Conservation (phyloP, 1,140 invertebrate genomes). For the Polypedilum pembai region DNA sequence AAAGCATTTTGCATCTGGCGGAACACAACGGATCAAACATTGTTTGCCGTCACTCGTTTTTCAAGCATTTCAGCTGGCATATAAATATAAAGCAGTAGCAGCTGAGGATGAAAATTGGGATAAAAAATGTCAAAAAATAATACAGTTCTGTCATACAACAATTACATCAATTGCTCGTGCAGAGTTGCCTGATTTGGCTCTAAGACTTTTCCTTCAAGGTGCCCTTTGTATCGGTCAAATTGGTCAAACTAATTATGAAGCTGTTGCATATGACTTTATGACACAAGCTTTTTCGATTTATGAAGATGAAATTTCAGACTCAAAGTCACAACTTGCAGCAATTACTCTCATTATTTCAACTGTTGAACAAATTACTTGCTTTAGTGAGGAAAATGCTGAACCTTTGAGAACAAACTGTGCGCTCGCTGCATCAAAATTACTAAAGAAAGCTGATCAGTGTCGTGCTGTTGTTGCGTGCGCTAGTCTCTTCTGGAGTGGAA, state of each 20-base stretch:
- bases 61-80: conserved; percentile 84
- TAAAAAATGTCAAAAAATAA: conserved; percentile 96
- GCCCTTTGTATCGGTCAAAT: conserved; percentile 89
- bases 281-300: conserved; percentile 97
- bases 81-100: conserved; percentile 67
- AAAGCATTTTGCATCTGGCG: conserved; percentile 83
- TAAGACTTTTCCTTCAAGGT: conserved; percentile 90
- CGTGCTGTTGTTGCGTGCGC: conserved; percentile 84
- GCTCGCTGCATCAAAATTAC: conserved; percentile 84
- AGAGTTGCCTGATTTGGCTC: conserved; percentile 83
- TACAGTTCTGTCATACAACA: conserved; percentile 94
- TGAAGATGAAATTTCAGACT: conserved; percentile 98
- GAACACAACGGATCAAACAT: conserved; percentile 77
- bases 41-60: conserved; percentile 96
- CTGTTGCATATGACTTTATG: conserved; percentile 96
- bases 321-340: conserved; percentile 91
- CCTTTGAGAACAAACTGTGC: conserved; percentile 92
- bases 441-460: conserved; percentile 97
- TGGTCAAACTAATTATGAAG: conserved; percentile 88
- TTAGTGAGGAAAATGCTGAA: conserved; percentile 95
- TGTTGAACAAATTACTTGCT: conserved; percentile 88
- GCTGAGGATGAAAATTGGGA: conserved; percentile 95
- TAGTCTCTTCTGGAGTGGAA: conserved; percentile 95
- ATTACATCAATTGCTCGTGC: conserved; percentile 90
- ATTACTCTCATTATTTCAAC: conserved; percentile 94